Percentiles rank a stretch among this genome's conserved stretches.
phyloP scores from a whole-genome alignment of 2,797 vertebrate genomes.

The Graptemys geographica region DNA sequence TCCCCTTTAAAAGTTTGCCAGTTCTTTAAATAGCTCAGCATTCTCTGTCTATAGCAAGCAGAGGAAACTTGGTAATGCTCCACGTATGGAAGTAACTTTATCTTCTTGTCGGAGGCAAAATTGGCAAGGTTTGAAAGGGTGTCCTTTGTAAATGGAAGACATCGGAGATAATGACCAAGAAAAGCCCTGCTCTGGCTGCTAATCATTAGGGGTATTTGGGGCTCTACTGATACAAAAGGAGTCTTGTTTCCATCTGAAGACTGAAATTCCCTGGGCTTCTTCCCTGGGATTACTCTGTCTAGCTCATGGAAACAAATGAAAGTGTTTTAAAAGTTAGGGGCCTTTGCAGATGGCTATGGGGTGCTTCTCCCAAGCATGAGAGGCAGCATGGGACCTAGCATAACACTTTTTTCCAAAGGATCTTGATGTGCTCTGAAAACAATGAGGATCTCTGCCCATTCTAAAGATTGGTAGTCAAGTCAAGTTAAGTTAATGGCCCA shows the following conservation, averaged over 20 bases:
- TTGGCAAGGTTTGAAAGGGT: slow-evolving; percentile 6
- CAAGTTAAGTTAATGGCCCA: not conserved
- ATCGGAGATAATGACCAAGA: not conserved
- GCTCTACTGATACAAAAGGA: not conserved
- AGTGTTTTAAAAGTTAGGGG: slow-evolving; percentile 3
- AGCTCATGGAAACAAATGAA: not conserved
- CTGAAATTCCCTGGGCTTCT: not conserved
- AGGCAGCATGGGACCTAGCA: not conserved
- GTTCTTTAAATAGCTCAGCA: not conserved
- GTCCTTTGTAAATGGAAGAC: not conserved
- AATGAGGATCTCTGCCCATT: not conserved
- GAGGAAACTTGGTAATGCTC: slow-evolving; percentile 18
- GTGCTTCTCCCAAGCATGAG: not conserved
- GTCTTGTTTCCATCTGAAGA: not conserved
- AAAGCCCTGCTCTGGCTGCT: not conserved
- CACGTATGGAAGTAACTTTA: slow-evolving; percentile 14
- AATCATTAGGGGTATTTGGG: not conserved
- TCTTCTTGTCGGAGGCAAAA: not conserved
- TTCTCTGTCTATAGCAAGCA: not conserved
- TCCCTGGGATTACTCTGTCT: not conserved
- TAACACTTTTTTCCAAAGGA: not conserved
- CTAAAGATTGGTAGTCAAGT: not conserved
- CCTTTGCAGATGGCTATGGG: not conserved
- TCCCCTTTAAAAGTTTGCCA: not conserved
- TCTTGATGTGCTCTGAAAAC: not conserved